Base-by-base conservation (phyloP, 2,888 invertebrate genomes). In the Thecocarcelia acutangulata region DNA sequence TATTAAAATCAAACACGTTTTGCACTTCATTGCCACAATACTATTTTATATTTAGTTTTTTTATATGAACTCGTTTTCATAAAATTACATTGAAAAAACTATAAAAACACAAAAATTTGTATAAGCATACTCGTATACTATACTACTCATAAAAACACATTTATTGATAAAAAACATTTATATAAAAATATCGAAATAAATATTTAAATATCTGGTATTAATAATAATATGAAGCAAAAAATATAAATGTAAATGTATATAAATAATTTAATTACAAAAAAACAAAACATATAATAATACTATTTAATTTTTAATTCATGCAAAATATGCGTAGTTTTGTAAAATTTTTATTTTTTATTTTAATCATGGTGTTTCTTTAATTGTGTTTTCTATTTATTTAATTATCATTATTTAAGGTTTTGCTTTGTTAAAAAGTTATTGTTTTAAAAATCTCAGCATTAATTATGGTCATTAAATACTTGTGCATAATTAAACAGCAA, bases 241-340 rank as follows among this genome's bases (percentile, higher is more conserved):
- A 46, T 13, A 40, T 40, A 13, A 12, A 40, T 1, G 4, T 3
- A 42, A 54, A 54, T 21, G 48, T 42, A 76, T 75, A 56, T 63
- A 68, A 68, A 80, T 76, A 73, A 77, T 69, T 81, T 73, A 81
- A 81, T 81, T 63, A 66, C 42, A 33, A 66, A n/a, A n/a, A n/a
- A n/a, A n/a, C n/a, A 59, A 66, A n/a, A 72, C 61, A 80, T 72
- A 76, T 69, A 66, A 52, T 64, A 73, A 81, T 75, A 73, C 33
- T 54, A 52, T 63, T 72, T 59, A 69, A 61, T 63, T 48, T 70
- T 79, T 79, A 73, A 75, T 70, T 66, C 70, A 75, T 46, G 46
- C 44, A 66, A 75, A 69, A 50, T 58, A 52, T 37, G 52, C 48
- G 24, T 69, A 17, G 0, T 28, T 54, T 5, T n/a, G 17, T 52